phyloP scores from a whole-genome alignment of 2,113 vertebrate species.

The Periophthalmus modestus region DNA sequence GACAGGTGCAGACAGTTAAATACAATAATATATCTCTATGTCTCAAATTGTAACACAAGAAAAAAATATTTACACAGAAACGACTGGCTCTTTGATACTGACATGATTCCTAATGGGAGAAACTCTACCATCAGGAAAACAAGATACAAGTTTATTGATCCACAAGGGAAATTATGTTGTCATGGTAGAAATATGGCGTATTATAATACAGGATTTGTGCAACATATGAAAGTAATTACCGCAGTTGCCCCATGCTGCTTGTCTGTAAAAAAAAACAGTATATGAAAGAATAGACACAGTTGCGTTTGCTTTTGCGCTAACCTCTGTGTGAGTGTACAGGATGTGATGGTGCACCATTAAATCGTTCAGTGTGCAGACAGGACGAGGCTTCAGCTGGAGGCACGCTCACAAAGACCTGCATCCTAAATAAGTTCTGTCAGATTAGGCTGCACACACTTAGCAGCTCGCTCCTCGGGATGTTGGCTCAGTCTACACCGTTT shows the following conservation, averaged over 20 bases:
- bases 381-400: conserved; percentile 57
- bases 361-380: conserved; percentile 45
- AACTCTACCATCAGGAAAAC: conserved; percentile 30
- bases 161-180: neutral
- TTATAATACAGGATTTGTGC: neutral
- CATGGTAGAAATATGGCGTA: neutral
- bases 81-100: conserved; percentile 21
- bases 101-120: conserved; percentile 51
- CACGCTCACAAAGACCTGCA: conserved; percentile 58
- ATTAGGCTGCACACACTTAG: conserved; percentile 57
- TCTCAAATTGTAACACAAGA: too few species aligned
- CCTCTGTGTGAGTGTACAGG: conserved; percentile 14
- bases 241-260: conserved; percentile 9
- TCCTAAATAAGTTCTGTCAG: conserved; percentile 67
- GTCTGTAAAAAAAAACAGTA: too few species aligned
- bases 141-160: neutral
- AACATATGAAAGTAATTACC: conserved; percentile 26
- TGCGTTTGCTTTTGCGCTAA: neutral
- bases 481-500: conserved; percentile 41
- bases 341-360: conserved; percentile 30
- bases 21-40: too few species aligned
- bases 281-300: neutral
- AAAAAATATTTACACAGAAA: neutral
- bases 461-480: conserved; percentile 49
- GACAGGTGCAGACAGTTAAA: too few species aligned